These are phyloP conservation scores for Drosophila greeni DNA, from an alignment of 2,888 invertebrate genomes.

Conservation along the genomic window DNA sequence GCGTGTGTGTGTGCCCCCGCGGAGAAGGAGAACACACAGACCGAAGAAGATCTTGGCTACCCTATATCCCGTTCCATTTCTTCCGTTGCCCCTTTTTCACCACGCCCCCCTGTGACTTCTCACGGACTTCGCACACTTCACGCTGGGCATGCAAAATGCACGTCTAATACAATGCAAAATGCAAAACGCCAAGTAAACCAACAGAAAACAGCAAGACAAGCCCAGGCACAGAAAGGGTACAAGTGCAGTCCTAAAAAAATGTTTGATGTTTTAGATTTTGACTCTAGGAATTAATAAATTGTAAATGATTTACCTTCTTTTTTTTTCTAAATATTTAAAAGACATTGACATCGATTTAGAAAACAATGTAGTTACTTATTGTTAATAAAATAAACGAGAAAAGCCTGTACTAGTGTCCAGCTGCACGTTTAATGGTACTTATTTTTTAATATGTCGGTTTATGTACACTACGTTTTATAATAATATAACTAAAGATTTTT, in stretches of 20 bases:
- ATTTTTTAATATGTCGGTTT: no score
- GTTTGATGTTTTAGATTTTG: no score
- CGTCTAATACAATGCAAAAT: conserved; percentile 72
- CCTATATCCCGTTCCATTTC: conserved; percentile 13
- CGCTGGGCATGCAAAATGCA: conserved; percentile 71
- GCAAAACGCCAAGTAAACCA: conserved; percentile 58
- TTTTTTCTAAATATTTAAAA: background rate
- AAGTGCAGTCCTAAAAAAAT: conserved; percentile 1
- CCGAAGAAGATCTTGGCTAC: conserved; percentile 20
- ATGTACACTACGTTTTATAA: no score
- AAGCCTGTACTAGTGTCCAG: background rate
- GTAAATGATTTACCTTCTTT: background rate
- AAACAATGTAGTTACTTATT: background rate
- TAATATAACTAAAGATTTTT: background rate
- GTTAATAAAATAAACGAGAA: background rate
- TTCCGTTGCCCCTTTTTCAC: conserved; percentile 37
- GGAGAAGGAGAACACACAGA: conserved; percentile 2
- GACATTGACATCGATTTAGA: no score
- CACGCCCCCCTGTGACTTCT: conserved; percentile 54
- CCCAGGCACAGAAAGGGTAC: conserved; percentile 3
- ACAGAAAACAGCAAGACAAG: conserved; percentile 22
- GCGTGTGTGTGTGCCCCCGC: conserved; percentile 42
- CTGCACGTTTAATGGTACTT: no score
- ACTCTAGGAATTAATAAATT: background rate
- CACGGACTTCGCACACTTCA: conserved; percentile 50